Conservation (phyloP, 2,113 vertebrate species). For the Pterocles orientalis region DNA sequence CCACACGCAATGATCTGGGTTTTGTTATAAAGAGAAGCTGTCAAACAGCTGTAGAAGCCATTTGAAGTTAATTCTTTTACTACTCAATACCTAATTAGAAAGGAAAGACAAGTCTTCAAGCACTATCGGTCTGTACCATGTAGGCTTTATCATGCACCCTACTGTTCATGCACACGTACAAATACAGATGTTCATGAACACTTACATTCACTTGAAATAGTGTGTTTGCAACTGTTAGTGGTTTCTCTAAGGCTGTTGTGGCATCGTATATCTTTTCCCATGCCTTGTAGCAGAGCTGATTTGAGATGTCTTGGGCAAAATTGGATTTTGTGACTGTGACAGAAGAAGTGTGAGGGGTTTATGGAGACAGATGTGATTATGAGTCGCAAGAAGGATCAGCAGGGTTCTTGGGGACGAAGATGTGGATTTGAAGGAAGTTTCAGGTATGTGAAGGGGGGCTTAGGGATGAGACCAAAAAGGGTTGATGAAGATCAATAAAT, state of each 20-base stretch:
- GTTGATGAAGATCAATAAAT: neutral
- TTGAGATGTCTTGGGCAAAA: neutral
- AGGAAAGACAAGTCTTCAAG: conserved; percentile 3
- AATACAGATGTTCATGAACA: conserved; percentile 53
- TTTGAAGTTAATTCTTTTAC: neutral
- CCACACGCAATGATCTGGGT: neutral
- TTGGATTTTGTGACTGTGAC: neutral
- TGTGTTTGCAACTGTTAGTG: neutral
- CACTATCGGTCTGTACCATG: neutral
- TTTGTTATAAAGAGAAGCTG: neutral
- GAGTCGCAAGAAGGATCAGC: neutral
- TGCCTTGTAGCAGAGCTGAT: neutral
- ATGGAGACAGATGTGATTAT: conserved; percentile 1
- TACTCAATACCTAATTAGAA: neutral
- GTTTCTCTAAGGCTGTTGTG: neutral
- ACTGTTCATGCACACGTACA: neutral
- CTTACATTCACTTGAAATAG: neutral
- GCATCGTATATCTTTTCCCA: conserved; percentile 29
- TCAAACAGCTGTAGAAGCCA: conserved; percentile 20
- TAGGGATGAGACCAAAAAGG: neutral
- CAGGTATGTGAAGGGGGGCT: neutral
- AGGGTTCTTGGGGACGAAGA: neutral
- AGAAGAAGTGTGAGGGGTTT: neutral
- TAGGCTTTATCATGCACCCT: neutral
- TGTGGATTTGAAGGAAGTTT: neutral